Evolutionary conservation across 2,113 vertebrate species (phyloP).

Genomic region (Saguinus midas): DNA sequence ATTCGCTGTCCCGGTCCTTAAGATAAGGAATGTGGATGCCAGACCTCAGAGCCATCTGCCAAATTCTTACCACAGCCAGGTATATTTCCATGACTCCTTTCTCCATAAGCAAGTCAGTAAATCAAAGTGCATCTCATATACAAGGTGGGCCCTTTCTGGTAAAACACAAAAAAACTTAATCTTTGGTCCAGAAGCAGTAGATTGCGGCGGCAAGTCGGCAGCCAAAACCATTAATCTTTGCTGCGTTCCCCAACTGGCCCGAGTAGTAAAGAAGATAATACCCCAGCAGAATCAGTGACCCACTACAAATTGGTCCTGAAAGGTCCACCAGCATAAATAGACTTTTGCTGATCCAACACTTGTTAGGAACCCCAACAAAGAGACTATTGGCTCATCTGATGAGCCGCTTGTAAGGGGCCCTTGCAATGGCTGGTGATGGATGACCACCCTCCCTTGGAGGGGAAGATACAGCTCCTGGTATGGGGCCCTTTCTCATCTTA

Average conservation of each 20-base stretch:
- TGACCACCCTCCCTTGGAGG: slow-evolving; percentile 93
- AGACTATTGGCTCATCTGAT: slow-evolving; percentile 95
- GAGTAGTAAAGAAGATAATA: slow-evolving; percentile 97
- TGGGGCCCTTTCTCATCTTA: slow-evolving; percentile 94
- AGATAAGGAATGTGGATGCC: background rate
- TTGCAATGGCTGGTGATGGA: slow-evolving; percentile 98
- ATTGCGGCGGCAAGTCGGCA: slow-evolving; percentile 85
- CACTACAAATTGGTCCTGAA: slow-evolving; percentile 99
- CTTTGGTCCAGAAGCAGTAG: slow-evolving; percentile 87
- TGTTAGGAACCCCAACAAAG: slow-evolving; percentile 99
- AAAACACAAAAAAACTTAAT: slow-evolving; percentile 89
- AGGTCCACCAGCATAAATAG: slow-evolving; percentile 99
- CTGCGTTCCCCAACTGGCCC: slow-evolving; percentile 93
- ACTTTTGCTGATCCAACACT: slow-evolving; percentile 99
- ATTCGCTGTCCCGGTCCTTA: background rate
- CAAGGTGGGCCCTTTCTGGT: slow-evolving; percentile 85
- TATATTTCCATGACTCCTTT: slow-evolving; percentile 66
- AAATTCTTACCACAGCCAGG: slow-evolving; percentile 68
- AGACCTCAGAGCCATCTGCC: slow-evolving; percentile 53
- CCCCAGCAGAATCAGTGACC: slow-evolving; percentile 96
- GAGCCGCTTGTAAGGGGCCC: slow-evolving; percentile 93
- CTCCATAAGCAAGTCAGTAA: slow-evolving; percentile 81
- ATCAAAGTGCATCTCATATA: slow-evolving; percentile 77
- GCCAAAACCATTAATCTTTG: slow-evolving; percentile 99
- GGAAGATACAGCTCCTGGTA: slow-evolving; percentile 90